Conservation (phyloP, 1,140 invertebrate genomes). For the Eumaeus atala region DNA sequence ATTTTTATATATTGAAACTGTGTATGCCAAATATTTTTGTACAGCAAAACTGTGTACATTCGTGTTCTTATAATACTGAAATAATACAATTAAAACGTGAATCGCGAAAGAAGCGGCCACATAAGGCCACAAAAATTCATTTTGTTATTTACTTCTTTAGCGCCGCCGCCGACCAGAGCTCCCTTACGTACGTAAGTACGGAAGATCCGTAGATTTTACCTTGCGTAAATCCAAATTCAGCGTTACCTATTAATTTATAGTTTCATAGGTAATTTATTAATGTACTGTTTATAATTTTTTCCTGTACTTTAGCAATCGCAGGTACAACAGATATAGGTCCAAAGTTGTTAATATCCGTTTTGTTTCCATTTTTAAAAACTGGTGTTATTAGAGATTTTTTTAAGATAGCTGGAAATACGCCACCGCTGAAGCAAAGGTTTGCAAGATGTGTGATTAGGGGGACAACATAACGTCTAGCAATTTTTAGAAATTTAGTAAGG, state of each 20-base stretch:
- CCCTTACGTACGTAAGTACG: no score
- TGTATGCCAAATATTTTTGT: no score
- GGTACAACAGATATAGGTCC: slow-evolving; percentile 21
- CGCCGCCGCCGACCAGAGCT: no score
- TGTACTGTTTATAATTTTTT: slow-evolving; percentile 12
- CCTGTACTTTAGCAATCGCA: slow-evolving; percentile 17
- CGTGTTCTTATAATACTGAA: no score
- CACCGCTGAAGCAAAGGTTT: slow-evolving; percentile 18
- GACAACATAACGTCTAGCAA: slow-evolving; percentile 6
- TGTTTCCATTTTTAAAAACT: slow-evolving; percentile 18
- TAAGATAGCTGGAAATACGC: slow-evolving; percentile 15
- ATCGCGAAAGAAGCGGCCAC: no score
- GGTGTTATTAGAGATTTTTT: slow-evolving; percentile 21
- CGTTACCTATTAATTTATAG: slow-evolving; percentile 7
- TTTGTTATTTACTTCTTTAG: no score
- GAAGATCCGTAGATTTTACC: slow-evolving; percentile 19
- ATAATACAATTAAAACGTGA: no score
- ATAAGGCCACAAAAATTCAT: no score
- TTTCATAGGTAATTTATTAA: slow-evolving; percentile 1
- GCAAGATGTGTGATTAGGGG: slow-evolving; percentile 15
- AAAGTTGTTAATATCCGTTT: slow-evolving; percentile 15
- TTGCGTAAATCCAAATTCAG: slow-evolving; percentile 13
- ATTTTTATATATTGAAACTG: no score
- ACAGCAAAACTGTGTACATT: no score
- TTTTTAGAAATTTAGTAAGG: slow-evolving; percentile 18